phyloP scores from a whole-genome alignment of 2,888 invertebrate genomes.

The Apantesis nais region DNA sequence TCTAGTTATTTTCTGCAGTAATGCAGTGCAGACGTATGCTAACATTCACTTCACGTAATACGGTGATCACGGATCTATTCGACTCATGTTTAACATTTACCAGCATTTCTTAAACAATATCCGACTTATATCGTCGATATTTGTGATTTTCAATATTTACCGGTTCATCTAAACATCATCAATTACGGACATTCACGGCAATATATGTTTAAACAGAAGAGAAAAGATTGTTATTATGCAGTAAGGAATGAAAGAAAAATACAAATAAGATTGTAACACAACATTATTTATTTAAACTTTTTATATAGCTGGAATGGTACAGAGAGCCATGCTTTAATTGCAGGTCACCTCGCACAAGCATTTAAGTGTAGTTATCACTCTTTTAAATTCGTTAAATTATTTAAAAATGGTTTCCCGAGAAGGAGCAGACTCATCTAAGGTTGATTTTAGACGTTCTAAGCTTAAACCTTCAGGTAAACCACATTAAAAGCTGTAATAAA shows the following conservation, averaged over 20 bases:
- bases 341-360: no score
- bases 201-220: not conserved
- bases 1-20: not conserved
- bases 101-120: not conserved
- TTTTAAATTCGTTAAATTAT: no score
- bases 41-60: not conserved
- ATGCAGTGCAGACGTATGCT: not conserved
- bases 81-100: not conserved
- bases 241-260: not conserved
- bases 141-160: not conserved
- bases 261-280: not conserved
- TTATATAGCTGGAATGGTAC: not conserved
- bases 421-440: no score
- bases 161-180: not conserved
- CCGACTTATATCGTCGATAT: not conserved
- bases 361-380: no score
- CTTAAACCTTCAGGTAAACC: no score
- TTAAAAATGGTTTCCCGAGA: no score
- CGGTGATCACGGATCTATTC: conserved; percentile 1
- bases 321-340: no score
- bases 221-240: not conserved
- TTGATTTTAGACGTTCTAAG: no score
- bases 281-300: not conserved
- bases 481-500: no score
- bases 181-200: not conserved